Evolutionary conservation across 2,797 vertebrate species (phyloP).

Genomic region (Ctenosaura bakeri): DNA sequence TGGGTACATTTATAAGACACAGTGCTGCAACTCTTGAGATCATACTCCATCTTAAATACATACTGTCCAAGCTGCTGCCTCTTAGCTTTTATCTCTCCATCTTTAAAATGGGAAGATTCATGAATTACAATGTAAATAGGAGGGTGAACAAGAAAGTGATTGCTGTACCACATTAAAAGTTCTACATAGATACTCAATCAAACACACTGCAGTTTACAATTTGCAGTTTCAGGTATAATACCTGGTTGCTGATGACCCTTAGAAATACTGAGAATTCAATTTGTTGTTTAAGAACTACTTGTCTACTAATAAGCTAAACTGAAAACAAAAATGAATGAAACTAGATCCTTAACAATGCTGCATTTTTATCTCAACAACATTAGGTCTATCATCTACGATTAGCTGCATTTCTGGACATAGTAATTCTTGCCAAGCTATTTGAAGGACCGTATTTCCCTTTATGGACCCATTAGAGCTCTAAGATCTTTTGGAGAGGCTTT

Average conservation of each 20-base stretch:
- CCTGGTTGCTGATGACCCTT: neutral
- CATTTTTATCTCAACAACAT: neutral
- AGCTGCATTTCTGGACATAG: neutral
- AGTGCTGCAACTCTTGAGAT: neutral
- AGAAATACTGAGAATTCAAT: neutral
- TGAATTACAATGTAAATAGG: neutral
- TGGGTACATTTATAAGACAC: neutral
- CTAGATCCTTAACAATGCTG: no score
- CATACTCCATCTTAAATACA: neutral
- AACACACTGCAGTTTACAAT: neutral
- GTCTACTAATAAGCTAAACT: neutral
- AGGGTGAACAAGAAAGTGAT: neutral
- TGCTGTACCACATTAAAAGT: no score
- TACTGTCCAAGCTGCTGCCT: neutral
- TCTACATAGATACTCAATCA: no score
- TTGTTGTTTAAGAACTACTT: neutral
- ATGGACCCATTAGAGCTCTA: no score
- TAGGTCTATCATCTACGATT: slow-evolving; percentile 25
- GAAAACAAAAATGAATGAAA: neutral
- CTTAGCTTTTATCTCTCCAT: neutral
- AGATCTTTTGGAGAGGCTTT: no score
- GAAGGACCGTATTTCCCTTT: no score
- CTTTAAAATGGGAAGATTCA: neutral
- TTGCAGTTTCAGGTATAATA: neutral
- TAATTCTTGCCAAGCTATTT: neutral